Base-by-base conservation (phyloP, 2,888 invertebrate genomes). In the Hirtodrosophila trivittata region DNA sequence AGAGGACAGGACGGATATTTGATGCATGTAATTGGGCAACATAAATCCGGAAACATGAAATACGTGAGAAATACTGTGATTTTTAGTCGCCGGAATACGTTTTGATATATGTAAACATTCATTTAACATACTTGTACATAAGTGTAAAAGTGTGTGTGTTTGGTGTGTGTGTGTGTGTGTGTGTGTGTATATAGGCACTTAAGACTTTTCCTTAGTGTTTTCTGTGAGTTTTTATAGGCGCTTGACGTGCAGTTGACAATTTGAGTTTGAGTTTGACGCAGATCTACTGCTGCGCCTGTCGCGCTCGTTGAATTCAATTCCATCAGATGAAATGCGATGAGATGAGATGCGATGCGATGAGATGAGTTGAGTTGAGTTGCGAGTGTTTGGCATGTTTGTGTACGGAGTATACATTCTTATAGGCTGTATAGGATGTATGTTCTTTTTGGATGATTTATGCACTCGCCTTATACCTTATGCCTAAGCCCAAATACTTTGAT, bases 191-290 rank as follows among this genome's bases (percentile, higher is more conserved):
- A 63, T 68, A 62, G 75, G 66, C 85, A 75, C 80, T 87, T 80
- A 84, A 86, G 76, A 80, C 77, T 30, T 66, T 69, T 70, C 66
- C 62, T 68, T 59, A 50, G 75, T 69, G 65, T 77, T 81, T 78
- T 78, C 41, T 68, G 74, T 77, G 59, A 71, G 72, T 76, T 86
- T 85, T 85, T 87, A 68, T 77, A 67, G 69, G 69, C 70, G 60
- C 74, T 75, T 88, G 88, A 89, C 85, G 80, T 80, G 74, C 67
- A 78, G 88, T 87, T 89, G 88, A 89, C 88, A 88, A 81, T 78
- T 80, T 73, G 75, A 85, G 83, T 87, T 87, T 88, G 18, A 21
- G 18, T 21, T 21, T 21, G 88, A 86, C 73, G 77, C 64, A 73
- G 69, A 64, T 72, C 60, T 52, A 71, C 70, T 74, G 71, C 77